phyloP scores from a whole-genome alignment of 1,140 invertebrate genomes.

The Camponotus vicinus region DNA sequence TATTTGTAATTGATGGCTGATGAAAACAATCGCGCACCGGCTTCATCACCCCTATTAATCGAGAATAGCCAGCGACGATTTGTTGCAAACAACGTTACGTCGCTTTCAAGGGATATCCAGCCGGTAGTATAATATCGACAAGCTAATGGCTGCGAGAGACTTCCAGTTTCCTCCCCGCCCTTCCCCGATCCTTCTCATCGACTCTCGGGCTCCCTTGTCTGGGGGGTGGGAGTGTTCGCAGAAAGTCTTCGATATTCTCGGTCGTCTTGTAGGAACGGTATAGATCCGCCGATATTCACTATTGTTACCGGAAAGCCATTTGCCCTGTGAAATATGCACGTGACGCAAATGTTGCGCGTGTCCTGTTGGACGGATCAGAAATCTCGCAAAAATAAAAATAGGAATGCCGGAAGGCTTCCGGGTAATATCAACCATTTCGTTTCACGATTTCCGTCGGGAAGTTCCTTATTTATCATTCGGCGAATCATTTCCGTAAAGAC shows the following conservation, averaged over 20 bases:
- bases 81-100: constrained; percentile 36
- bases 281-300: constrained; percentile 60
- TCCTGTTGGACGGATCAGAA: constrained; percentile 21
- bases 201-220: constrained; percentile 34
- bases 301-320: constrained; percentile 75
- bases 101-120: constrained; percentile 43
- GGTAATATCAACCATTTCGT: constrained; percentile 1
- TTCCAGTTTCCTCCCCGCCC: constrained; percentile 28
- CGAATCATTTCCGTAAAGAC: constrained; percentile 32
- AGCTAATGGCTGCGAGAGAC: constrained; percentile 44
- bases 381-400: constrained; percentile 28
- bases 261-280: constrained; percentile 56
- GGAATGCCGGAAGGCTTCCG: constrained; percentile 7
- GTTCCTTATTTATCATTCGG: constrained; percentile 36
- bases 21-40: constrained; percentile 15
- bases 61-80: constrained; percentile 10
- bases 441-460: constrained; percentile 24
- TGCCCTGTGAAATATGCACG: constrained; percentile 79
- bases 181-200: neutral
- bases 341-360: constrained; percentile 67
- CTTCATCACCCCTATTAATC: constrained; percentile 47
- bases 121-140: constrained; percentile 47
- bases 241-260: constrained; percentile 72
- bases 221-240: constrained; percentile 48
- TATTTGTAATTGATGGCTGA: constrained; percentile 47